Conservation (phyloP, 1,140 invertebrate species). For the Anadara kagoshimensis region DNA sequence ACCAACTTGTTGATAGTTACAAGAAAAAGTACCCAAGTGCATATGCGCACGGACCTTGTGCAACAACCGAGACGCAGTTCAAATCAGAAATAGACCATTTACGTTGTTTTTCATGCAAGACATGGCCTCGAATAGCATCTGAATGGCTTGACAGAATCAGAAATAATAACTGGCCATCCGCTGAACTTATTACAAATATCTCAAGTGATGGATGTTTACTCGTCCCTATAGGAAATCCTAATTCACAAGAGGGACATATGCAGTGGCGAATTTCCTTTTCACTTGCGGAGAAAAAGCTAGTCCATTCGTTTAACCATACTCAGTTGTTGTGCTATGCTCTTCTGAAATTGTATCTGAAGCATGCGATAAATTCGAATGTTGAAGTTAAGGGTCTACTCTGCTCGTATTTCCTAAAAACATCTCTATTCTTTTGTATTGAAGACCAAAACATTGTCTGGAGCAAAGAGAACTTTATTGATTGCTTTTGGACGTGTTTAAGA, state of each 20-base stretch:
- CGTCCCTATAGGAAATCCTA: constrained; percentile 12
- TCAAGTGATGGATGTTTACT: constrained; percentile 4
- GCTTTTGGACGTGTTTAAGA: too few species aligned
- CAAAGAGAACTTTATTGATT: too few species aligned
- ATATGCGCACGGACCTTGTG: constrained; percentile 18
- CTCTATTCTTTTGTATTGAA: constrained; percentile 21
- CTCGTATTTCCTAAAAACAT: constrained; percentile 32
- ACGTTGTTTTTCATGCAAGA: constrained; percentile 5
- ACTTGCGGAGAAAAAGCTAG: constrained; percentile 8
- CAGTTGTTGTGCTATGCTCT: constrained; percentile 22
- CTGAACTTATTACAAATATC: not conserved
- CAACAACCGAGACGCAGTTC: too few species aligned
- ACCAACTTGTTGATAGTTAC: too few species aligned
- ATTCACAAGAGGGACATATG: too few species aligned
- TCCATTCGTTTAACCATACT: constrained; percentile 16
- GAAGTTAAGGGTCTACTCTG: constrained; percentile 2
- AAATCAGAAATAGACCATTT: not conserved
- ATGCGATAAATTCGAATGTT: too few species aligned
- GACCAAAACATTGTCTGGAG: not conserved
- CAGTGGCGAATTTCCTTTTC: too few species aligned
- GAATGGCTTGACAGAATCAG: not conserved
- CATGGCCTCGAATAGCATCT: constrained; percentile 18
- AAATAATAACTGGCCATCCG: not conserved
- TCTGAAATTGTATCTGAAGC: constrained; percentile 20
- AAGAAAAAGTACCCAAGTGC: too few species aligned